These are phyloP conservation scores for Naja naja DNA, from an alignment of 2,113 vertebrate species.

Conservation along the genomic window DNA sequence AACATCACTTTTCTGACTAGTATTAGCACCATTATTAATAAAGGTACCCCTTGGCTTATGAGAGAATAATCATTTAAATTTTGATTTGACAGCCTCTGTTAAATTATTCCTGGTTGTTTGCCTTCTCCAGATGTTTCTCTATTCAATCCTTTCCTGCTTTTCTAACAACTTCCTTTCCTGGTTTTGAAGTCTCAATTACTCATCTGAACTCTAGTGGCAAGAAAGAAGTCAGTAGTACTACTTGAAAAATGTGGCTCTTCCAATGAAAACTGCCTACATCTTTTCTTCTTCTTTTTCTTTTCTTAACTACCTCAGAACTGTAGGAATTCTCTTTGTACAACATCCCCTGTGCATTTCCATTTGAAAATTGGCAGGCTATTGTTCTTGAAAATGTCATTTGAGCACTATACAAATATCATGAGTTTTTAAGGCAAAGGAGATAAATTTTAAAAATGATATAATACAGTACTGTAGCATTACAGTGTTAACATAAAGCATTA, in stretches of 20 bases:
- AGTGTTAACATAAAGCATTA: neutral
- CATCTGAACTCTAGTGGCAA: neutral
- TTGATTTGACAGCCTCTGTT: neutral
- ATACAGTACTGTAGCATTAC: neutral
- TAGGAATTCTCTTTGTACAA: neutral
- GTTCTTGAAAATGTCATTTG: neutral
- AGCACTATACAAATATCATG: neutral
- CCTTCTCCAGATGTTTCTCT: neutral
- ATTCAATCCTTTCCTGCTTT: neutral
- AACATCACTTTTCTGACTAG: neutral
- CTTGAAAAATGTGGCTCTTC: neutral
- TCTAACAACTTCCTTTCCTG: neutral
- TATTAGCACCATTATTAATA: neutral
- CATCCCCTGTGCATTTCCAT: neutral
- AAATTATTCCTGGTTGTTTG: neutral
- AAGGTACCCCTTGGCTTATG: neutral
- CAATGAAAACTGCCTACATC: neutral
- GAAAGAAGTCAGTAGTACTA: neutral
- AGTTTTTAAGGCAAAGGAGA: neutral
- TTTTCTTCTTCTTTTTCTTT: neutral
- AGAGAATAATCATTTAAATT: neutral
- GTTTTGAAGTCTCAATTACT: neutral
- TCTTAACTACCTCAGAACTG: neutral
- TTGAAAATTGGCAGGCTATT: neutral
- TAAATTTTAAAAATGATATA: neutral